A percentile compares a stretch with the other conserved stretches of the same genome.
Evolutionary conservation across 2,888 invertebrate species (phyloP).

Genomic region (Icerya purchasi): DNA sequence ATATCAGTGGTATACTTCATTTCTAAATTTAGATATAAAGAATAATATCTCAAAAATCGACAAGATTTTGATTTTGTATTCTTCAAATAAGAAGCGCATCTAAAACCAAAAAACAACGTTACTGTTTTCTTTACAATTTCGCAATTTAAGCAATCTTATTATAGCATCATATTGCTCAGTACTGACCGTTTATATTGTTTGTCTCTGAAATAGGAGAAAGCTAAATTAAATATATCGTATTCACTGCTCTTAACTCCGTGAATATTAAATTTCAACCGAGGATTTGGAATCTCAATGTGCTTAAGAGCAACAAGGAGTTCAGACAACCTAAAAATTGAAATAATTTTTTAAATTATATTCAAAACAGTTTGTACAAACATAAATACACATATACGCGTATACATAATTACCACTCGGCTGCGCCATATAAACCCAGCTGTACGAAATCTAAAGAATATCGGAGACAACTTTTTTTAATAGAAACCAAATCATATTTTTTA

Average conservation of each 20-base stretch:
- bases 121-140: too few species aligned
- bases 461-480: constrained; percentile 5
- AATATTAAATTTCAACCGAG: background rate
- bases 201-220: constrained; percentile 72
- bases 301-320: constrained; percentile 59
- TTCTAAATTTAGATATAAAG: constrained; percentile 70
- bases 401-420: constrained; percentile 66
- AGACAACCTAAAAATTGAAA: constrained; percentile 34
- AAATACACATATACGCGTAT: too few species aligned
- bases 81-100: constrained; percentile 59
- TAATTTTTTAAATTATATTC: background rate
- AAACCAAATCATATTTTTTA: constrained; percentile 5
- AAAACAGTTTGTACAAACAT: too few species aligned
- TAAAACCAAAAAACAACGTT: constrained; percentile 18
- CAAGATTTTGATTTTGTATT: constrained; percentile 46
- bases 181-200: constrained; percentile 43
- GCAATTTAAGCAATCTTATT: too few species aligned
- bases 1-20: constrained; percentile 72
- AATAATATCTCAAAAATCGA: constrained; percentile 64
- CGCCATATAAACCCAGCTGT: constrained; percentile 54
- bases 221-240: constrained; percentile 37
- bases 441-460: constrained; percentile 47
- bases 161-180: too few species aligned
- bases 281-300: constrained; percentile 33
- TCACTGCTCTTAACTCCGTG: constrained; percentile 6